A percentile compares a stretch with the other conserved stretches of the same genome.
phyloP scores from a whole-genome alignment of 1,140 invertebrate genomes.

The Diorhabda sublineata region DNA sequence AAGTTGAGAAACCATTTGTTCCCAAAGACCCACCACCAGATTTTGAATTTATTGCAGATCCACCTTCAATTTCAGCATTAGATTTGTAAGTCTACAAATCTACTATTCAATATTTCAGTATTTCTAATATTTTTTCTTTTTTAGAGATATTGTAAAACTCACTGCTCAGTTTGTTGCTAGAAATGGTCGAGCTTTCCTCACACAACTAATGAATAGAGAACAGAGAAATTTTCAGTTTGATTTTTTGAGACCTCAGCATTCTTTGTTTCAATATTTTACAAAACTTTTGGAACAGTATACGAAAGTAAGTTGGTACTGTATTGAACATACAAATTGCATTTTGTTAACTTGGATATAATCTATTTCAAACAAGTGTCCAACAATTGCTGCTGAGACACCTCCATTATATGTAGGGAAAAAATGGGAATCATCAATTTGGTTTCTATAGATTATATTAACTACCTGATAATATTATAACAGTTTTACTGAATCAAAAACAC shows the following conservation, averaged over 20 bases:
- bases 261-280: constrained; percentile 97
- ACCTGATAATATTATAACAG: no score
- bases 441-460: no score
- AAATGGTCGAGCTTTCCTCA: constrained; percentile 96
- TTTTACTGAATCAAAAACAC: no score
- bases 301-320: constrained; percentile 56
- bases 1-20: constrained; percentile 82
- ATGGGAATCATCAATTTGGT: no score
- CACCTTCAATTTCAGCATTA: constrained; percentile 96
- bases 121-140: constrained; percentile 37
- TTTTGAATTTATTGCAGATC: constrained; percentile 97
- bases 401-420: no score
- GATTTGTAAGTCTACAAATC: constrained; percentile 72
- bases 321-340: no score
- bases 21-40: constrained; percentile 94
- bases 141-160: constrained; percentile 92
- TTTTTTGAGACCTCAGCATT: constrained; percentile 96
- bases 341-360: no score
- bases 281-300: constrained; percentile 98
- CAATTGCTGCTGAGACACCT: no score
- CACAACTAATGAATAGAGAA: constrained; percentile 97
- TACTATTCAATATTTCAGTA: constrained; percentile 20
- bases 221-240: constrained; percentile 99
- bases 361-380: no score
- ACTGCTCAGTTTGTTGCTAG: constrained; percentile 98